phyloP scores from a whole-genome alignment of 2,888 invertebrate species.

The Arctia plantaginis region DNA sequence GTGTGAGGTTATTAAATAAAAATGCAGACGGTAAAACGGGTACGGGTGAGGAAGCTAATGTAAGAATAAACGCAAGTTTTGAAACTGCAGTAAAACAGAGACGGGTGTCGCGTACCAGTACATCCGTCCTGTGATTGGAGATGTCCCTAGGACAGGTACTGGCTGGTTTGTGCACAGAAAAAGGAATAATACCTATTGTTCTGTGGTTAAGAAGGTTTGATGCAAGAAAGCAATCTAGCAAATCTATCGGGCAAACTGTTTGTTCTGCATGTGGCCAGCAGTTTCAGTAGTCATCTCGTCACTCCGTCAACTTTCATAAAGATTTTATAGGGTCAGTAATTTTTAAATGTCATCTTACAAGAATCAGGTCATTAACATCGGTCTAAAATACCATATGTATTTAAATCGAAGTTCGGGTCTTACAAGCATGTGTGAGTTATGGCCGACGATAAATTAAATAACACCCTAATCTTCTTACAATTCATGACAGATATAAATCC shows the following conservation, averaged over 20 bases:
- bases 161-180: too few relatives aligned
- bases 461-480: constrained; percentile 11
- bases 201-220: too few relatives aligned
- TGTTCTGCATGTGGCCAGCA: neutral
- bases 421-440: neutral
- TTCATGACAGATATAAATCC: constrained; percentile 13
- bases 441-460: constrained; percentile 3
- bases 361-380: neutral
- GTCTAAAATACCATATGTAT: neutral
- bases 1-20: too few relatives aligned
- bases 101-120: too few relatives aligned
- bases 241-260: neutral
- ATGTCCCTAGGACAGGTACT: too few relatives aligned
- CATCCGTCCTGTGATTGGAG: too few relatives aligned
- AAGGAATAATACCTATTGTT: too few relatives aligned
- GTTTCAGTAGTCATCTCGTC: neutral
- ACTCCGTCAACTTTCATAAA: neutral
- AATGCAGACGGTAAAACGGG: too few relatives aligned
- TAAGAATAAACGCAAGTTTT: too few relatives aligned
- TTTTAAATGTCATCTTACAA: neutral
- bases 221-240: too few relatives aligned
- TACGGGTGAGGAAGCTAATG: too few relatives aligned
- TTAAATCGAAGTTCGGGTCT: neutral
- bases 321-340: neutral
- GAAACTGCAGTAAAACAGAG: too few relatives aligned